Evolutionary conservation across 2,888 invertebrate genomes (phyloP).

Genomic region (Tholera decimalis): DNA sequence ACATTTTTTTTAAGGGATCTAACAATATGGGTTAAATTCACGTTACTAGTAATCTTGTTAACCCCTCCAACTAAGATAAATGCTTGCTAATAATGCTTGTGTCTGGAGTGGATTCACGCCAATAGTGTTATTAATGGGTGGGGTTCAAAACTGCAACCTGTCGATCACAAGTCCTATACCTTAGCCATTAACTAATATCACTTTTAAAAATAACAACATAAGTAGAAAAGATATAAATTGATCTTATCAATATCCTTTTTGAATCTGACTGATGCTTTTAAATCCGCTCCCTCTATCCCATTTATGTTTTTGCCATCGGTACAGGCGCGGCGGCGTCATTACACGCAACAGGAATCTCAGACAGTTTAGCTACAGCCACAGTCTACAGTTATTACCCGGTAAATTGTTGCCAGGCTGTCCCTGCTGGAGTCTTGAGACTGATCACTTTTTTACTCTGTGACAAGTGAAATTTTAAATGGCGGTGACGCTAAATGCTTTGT

Average conservation of each 20-base stretch:
- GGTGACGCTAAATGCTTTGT: slow-evolving; percentile 5
- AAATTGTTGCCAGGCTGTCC: slow-evolving; percentile 30
- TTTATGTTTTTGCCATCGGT: slow-evolving; percentile 20
- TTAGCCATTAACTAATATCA: too few relatives aligned
- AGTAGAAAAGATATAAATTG: too few relatives aligned
- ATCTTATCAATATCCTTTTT: not conserved
- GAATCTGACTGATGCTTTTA: not conserved
- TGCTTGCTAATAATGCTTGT: too few relatives aligned
- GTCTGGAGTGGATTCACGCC: too few relatives aligned
- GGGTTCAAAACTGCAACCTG: too few relatives aligned
- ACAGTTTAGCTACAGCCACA: slow-evolving; percentile 40
- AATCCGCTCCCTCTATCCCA: not conserved
- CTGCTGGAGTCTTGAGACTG: not conserved
- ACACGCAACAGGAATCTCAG: slow-evolving; percentile 66
- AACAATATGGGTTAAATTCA: too few relatives aligned
- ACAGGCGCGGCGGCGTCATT: slow-evolving; percentile 67
- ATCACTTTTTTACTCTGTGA: slow-evolving; percentile 34
- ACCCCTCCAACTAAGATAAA: too few relatives aligned
- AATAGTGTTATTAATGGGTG: too few relatives aligned
- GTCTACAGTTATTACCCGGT: slow-evolving; percentile 38
- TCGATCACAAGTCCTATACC: too few relatives aligned
- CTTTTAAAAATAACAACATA: too few relatives aligned
- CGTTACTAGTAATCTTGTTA: too few relatives aligned
- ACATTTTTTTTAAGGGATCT: too few relatives aligned
- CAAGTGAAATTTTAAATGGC: slow-evolving; percentile 24